Base-by-base conservation (phyloP, 2,113 vertebrate genomes). In the Apeltes quadracus region DNA sequence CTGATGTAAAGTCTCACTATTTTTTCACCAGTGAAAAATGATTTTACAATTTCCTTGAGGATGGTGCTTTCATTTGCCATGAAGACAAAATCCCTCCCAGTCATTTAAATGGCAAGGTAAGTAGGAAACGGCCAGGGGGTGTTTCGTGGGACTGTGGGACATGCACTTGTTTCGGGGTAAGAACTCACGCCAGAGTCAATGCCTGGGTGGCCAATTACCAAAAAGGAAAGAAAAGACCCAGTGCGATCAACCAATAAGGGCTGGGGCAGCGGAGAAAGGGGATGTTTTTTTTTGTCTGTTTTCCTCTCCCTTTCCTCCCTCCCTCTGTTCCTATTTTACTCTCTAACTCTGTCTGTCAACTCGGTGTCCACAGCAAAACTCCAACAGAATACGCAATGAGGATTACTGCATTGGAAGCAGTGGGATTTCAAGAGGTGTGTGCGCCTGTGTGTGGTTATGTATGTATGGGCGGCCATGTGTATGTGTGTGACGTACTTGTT, bases 181-280 rank as follows among this genome's bases (percentile, higher is more conserved):
- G 78, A 88, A 84, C 78, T 84, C 70, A 84, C 22, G 79, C 84
- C 88, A 82, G 78, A 92, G 87, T 89, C 84, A 90, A 92, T 84
- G 88, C 92, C 88, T 94, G 94, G 93, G 94, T 94, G 92, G 94
- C 93, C 94, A 94, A 93, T 94, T 94, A 94, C 90, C 88, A 86
- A 90, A 87, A 86, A 85, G 83, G 73, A 85, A 83, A 90, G 79
- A 92, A 93, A 90, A 87, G 84, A 83, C 79, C 82, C 76, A 71
- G 72, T 89, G 87, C 91, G 85, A 88, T 90, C 81, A 71, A 86
- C 89, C 87, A 85, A 93, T 91, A 76, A 82, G 39, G 80, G 81
- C 72, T 63, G 78, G 72, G 77, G 56, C 68, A 82, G 79, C 27
- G 14, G 75, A 74, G 75, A 84, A 69, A 71, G 80, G 85, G 76